These are phyloP conservation scores for Sciurus vulgaris DNA, from an alignment of 2,797 vertebrate species.

Conservation along the genomic window DNA sequence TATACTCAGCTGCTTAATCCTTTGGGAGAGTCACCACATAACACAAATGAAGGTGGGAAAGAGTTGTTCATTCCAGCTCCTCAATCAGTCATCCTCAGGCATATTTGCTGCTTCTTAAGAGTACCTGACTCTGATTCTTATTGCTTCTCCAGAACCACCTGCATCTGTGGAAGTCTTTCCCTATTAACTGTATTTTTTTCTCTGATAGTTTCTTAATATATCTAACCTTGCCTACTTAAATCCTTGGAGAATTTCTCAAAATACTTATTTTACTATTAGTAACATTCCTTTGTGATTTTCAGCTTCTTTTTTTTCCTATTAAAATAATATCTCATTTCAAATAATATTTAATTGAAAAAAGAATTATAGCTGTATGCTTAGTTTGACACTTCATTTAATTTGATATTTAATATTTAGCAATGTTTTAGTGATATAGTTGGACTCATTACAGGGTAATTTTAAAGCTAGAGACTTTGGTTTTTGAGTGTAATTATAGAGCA, in stretches of 20 bases:
- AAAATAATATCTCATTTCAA: slow-evolving; percentile 44
- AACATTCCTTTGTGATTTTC: slow-evolving; percentile 34
- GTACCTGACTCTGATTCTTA: background rate
- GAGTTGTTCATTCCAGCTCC: background rate
- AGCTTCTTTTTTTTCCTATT: background rate
- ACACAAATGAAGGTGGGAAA: background rate
- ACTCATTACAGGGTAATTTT: slow-evolving; percentile 16
- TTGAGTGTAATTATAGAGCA: slow-evolving; percentile 6
- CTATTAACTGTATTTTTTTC: background rate
- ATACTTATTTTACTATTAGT: slow-evolving; percentile 1
- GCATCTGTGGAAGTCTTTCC: background rate
- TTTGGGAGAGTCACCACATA: background rate
- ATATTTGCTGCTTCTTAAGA: background rate
- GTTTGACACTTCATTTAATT: slow-evolving; percentile 24
- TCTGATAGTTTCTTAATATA: background rate
- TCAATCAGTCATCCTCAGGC: background rate
- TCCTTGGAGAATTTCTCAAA: slow-evolving; percentile 12
- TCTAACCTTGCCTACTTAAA: background rate
- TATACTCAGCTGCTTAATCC: background rate
- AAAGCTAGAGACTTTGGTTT: background rate
- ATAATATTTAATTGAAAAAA: slow-evolving; percentile 48
- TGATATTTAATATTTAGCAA: slow-evolving; percentile 5
- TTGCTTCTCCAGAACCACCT: background rate
- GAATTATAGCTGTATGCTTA: background rate
- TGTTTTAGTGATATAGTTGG: slow-evolving; percentile 12